Conservation (phyloP, 2,797 vertebrate species). For the Sebastes wilsoni region DNA sequence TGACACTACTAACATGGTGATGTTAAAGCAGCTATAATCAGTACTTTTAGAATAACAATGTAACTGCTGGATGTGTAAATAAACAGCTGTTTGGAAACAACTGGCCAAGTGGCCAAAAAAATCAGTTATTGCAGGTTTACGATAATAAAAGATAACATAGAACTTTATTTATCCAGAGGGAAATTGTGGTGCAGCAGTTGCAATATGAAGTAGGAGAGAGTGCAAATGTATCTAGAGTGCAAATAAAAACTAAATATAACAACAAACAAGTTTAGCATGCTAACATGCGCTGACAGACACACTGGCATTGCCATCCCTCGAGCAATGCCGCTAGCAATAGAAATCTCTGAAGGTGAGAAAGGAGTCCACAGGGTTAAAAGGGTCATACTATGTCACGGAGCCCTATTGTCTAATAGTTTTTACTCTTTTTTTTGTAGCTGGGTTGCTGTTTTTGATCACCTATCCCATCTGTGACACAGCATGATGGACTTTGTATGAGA, state of each 20-base stretch:
- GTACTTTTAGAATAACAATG: neutral
- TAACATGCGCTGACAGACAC: neutral
- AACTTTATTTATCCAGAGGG: neutral
- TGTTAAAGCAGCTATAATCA: neutral
- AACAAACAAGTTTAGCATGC: neutral
- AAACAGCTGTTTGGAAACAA: no score
- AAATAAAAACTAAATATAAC: neutral
- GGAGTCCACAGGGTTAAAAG: slow-evolving; percentile 15
- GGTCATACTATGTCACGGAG: slow-evolving; percentile 14
- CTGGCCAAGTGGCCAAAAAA: no score
- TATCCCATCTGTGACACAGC: slow-evolving; percentile 66
- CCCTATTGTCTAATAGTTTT: slow-evolving; percentile 49
- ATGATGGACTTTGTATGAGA: slow-evolving; percentile 58
- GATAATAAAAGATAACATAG: neutral
- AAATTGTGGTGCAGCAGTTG: neutral
- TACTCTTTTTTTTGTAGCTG: slow-evolving; percentile 15
- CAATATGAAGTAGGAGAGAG: neutral
- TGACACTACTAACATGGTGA: neutral
- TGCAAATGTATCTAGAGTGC: neutral
- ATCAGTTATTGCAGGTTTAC: neutral
- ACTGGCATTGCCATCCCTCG: neutral
- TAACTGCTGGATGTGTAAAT: no score
- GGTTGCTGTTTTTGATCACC: slow-evolving; percentile 71
- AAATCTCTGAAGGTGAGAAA: slow-evolving; percentile 14
- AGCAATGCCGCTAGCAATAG: neutral